These are phyloP conservation scores for Oreochromis tanganicae DNA, from an alignment of 2,113 vertebrate species.

Conservation along the genomic window DNA sequence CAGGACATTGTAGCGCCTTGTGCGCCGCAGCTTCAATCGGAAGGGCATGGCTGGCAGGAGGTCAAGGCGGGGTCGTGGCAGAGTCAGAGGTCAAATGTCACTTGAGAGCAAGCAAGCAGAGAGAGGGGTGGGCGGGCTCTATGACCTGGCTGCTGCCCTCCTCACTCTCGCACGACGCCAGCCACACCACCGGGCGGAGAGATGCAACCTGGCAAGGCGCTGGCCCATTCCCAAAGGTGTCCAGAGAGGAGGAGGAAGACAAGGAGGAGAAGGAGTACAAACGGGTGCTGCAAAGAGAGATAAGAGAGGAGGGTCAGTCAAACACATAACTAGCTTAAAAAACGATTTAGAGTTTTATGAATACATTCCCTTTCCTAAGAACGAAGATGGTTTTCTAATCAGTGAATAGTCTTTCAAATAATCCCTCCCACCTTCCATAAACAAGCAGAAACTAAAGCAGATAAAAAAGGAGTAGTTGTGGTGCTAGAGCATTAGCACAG, in stretches of 20 bases:
- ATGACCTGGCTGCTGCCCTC: constrained; percentile 34
- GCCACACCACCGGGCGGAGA: constrained; percentile 59
- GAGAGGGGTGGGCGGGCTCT: constrained; percentile 40
- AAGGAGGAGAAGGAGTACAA: not conserved
- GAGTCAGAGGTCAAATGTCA: constrained; percentile 59
- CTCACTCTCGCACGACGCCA: constrained; percentile 59
- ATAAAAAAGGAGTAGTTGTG: not conserved
- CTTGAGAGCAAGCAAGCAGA: constrained; percentile 10
- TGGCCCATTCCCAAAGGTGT: constrained; percentile 74
- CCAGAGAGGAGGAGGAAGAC: constrained; percentile 27
- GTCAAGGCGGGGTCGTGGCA: constrained; percentile 5
- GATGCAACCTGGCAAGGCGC: constrained; percentile 65
- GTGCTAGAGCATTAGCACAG: not conserved
- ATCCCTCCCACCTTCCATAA: not conserved
- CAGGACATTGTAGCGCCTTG: constrained; percentile 92
- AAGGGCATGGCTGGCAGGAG: constrained; percentile 85
- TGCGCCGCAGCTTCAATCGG: constrained; percentile 86
- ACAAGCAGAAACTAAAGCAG: not conserved
- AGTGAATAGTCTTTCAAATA: not conserved
- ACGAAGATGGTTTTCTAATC: not conserved
- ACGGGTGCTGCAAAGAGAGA: constrained; percentile 23
- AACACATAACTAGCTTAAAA: not conserved
- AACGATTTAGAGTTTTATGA: not conserved
- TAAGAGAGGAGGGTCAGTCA: not conserved
- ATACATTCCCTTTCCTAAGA: not conserved